Conservation (phyloP, 1,140 invertebrate genomes). For the Apis dorsata region DNA sequence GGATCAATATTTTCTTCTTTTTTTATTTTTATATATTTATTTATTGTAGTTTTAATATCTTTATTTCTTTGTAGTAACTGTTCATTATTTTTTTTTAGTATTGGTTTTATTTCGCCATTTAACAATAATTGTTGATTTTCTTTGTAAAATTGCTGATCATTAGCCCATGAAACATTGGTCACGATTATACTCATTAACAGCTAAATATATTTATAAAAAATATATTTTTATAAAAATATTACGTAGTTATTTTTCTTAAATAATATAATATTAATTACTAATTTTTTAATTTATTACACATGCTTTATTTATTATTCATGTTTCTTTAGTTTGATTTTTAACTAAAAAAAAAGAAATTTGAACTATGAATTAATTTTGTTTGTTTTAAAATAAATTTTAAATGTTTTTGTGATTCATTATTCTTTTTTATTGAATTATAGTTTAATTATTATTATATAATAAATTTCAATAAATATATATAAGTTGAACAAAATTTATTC, state of each 20-base stretch:
- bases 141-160: background rate
- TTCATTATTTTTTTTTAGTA: background rate
- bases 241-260: background rate
- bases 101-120: background rate
- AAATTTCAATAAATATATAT: background rate
- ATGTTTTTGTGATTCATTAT: slow-evolving; percentile 8
- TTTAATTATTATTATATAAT: background rate
- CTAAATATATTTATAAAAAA: background rate
- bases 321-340: no score
- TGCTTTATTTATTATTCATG: no score
- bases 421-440: background rate
- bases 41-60: background rate
- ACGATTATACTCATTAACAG: background rate
- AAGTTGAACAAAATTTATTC: background rate
- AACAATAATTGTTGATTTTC: background rate
- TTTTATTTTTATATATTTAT: background rate
- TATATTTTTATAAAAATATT: background rate
- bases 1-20: background rate
- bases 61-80: background rate
- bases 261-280: background rate
- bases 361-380: background rate
- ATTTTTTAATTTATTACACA: background rate
- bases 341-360: no score
- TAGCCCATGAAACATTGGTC: background rate
- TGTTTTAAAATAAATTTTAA: slow-evolving; percentile 16